phyloP scores from a whole-genome alignment of 35 echinoderm and acorn worm genomes.

The Ophioderma brevispina region DNA sequence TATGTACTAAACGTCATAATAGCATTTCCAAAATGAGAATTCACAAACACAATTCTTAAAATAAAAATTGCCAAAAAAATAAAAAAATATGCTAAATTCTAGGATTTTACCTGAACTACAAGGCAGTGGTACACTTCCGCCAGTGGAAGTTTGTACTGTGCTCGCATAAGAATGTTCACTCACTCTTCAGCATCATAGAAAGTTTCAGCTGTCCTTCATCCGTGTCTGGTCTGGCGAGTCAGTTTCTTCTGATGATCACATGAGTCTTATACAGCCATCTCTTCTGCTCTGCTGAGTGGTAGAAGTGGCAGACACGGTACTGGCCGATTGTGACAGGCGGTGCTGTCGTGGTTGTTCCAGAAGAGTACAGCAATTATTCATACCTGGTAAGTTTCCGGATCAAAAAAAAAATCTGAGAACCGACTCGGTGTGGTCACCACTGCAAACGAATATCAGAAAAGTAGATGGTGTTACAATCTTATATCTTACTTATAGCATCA shows the following conservation, averaged over 20 bases:
- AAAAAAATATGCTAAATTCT: too few relatives aligned
- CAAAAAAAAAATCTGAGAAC: conserved; percentile 91
- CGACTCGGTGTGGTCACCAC: conserved; percentile 98
- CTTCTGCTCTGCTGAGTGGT: conserved; percentile 81
- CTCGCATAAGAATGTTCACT: too few relatives aligned
- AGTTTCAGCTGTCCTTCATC: conserved; percentile 78
- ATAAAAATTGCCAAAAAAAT: too few relatives aligned
- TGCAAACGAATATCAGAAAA: conserved; percentile 43
- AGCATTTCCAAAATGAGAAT: too few relatives aligned
- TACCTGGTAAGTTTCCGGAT: conserved; percentile 80
- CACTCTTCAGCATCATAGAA: conserved; percentile 99
- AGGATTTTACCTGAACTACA: too few relatives aligned
- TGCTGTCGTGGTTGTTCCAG: conserved; percentile 98
- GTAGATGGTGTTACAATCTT: too few relatives aligned
- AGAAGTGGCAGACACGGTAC: conserved; percentile 98
- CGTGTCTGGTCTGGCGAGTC: conserved; percentile 71
- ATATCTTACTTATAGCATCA: too few relatives aligned
- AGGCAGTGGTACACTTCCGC: too few relatives aligned
- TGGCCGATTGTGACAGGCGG: conserved; percentile 84
- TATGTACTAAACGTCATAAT: too few relatives aligned
- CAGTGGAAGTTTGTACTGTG: too few relatives aligned
- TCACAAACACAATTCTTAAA: too few relatives aligned
- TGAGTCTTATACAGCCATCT: conserved; percentile 65
- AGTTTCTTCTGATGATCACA: conserved; percentile 97
- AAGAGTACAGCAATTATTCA: conserved; percentile 81